These are phyloP conservation scores for Tautogolabrus adspersus DNA, from an alignment of 2,113 vertebrate genomes.

Conservation along the genomic window DNA sequence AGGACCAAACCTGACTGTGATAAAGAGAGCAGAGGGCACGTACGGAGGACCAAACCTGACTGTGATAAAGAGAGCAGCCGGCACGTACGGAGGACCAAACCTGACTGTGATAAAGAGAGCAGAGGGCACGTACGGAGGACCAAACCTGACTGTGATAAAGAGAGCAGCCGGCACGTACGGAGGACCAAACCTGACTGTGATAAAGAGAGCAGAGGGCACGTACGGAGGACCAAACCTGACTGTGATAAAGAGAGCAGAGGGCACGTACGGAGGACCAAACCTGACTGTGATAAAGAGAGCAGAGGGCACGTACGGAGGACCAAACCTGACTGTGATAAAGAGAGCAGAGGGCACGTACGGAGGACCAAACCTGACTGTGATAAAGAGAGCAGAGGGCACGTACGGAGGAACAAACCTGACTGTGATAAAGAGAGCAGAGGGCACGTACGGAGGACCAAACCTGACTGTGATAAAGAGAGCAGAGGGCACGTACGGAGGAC, in stretches of 20 bases:
- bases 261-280: constrained; percentile 27
- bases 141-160: constrained; percentile 44
- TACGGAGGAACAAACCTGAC: constrained; percentile 47
- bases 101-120: constrained; percentile 29
- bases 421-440: background rate
- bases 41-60: constrained; percentile 46
- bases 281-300: constrained; percentile 26
- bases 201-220: background rate
- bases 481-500: no score
- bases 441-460: constrained; percentile 29
- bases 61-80: background rate
- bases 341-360: no score
- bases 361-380: constrained; percentile 51
- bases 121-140: background rate
- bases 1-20: constrained; percentile 50
- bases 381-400: constrained; percentile 6
- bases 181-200: constrained; percentile 51
- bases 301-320: background rate
- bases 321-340: constrained; percentile 45
- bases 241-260: background rate
- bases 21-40: background rate
- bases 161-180: no score
- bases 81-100: constrained; percentile 26
- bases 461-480: constrained; percentile 33
- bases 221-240: constrained; percentile 46